Evolutionary conservation across 2,888 invertebrate genomes (phyloP).

Genomic region (Orthosia incerta): DNA sequence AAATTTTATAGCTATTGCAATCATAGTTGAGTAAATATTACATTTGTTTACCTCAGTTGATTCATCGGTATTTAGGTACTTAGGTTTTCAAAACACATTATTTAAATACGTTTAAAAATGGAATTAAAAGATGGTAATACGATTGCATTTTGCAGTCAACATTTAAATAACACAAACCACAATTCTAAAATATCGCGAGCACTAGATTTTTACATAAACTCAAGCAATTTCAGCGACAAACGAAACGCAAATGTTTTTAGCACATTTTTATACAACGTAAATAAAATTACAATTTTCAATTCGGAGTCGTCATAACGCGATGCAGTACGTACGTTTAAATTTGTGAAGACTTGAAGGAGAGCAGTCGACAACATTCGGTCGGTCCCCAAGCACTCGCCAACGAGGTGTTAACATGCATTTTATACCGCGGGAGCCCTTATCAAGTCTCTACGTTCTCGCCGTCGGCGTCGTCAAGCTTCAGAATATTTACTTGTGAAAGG

Average conservation of each 20-base stretch:
- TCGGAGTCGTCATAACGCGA: slow-evolving; percentile 64
- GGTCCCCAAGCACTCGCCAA: slow-evolving; percentile 78
- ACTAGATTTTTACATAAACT: slow-evolving; percentile 37
- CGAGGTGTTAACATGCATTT: slow-evolving; percentile 89
- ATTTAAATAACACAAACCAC: slow-evolving; percentile 24
- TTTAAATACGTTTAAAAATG: background rate
- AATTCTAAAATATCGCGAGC: slow-evolving; percentile 36
- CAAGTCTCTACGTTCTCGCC: slow-evolving; percentile 85
- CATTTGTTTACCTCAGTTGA: background rate
- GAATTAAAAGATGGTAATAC: background rate
- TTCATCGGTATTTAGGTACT: background rate
- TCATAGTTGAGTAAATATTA: background rate
- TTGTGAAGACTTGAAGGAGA: slow-evolving; percentile 69
- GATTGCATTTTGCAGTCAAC: slow-evolving; percentile 11
- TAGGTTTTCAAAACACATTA: background rate
- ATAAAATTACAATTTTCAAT: slow-evolving; percentile 71
- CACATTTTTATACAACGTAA: slow-evolving; percentile 62
- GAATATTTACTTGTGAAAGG: slow-evolving; percentile 83
- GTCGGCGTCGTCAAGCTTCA: slow-evolving; percentile 86
- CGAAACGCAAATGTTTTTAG: slow-evolving; percentile 49
- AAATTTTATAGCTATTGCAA: background rate
- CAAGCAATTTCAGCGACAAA: slow-evolving; percentile 58
- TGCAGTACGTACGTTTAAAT: slow-evolving; percentile 70
- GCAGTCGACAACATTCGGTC: slow-evolving; percentile 80
- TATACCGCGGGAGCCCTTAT: slow-evolving; percentile 83